These are phyloP conservation scores for Eumaeus atala DNA, from an alignment of 1,140 invertebrate species.

Conservation along the genomic window DNA sequence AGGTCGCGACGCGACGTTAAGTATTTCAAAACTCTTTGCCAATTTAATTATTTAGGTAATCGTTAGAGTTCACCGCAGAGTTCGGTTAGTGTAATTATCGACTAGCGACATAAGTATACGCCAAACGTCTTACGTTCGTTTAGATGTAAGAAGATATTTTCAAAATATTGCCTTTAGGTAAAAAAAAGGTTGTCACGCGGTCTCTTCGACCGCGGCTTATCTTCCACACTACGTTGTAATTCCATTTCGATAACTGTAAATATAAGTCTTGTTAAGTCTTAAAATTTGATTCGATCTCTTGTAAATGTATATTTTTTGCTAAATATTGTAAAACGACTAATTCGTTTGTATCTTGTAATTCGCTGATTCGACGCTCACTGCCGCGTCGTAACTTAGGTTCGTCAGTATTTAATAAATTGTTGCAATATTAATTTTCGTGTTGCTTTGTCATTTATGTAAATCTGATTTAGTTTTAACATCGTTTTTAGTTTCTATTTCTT, in stretches of 20 bases:
- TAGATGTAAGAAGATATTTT: slow-evolving; percentile 70
- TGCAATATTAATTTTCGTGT: slow-evolving; percentile 66
- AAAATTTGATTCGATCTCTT: slow-evolving; percentile 71
- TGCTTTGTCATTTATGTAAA: slow-evolving; percentile 66
- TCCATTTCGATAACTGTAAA: slow-evolving; percentile 72
- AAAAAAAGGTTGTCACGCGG: slow-evolving; percentile 45
- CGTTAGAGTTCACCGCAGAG: slow-evolving; percentile 69
- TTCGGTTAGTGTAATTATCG: slow-evolving; percentile 71
- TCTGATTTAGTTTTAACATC: slow-evolving; percentile 57
- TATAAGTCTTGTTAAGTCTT: slow-evolving; percentile 69
- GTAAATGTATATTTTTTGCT: slow-evolving; percentile 72
- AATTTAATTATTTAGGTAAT: slow-evolving; percentile 73
- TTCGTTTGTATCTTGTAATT: slow-evolving; percentile 29
- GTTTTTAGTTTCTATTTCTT: slow-evolving; percentile 45
- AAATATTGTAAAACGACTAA: slow-evolving; percentile 44
- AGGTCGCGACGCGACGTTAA: slow-evolving; percentile 66
- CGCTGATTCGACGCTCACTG: slow-evolving; percentile 21
- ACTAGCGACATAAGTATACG: slow-evolving; percentile 73
- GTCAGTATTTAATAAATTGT: slow-evolving; percentile 56
- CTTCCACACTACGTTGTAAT: slow-evolving; percentile 65
- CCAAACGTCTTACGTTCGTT: slow-evolving; percentile 73
- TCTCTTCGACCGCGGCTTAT: slow-evolving; percentile 42
- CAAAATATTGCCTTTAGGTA: slow-evolving; percentile 70
- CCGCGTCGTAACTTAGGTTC: slow-evolving; percentile 26
- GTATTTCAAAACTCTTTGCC: slow-evolving; percentile 74